Conservation (phyloP, 2,113 vertebrate species). For the Rana temporaria region DNA sequence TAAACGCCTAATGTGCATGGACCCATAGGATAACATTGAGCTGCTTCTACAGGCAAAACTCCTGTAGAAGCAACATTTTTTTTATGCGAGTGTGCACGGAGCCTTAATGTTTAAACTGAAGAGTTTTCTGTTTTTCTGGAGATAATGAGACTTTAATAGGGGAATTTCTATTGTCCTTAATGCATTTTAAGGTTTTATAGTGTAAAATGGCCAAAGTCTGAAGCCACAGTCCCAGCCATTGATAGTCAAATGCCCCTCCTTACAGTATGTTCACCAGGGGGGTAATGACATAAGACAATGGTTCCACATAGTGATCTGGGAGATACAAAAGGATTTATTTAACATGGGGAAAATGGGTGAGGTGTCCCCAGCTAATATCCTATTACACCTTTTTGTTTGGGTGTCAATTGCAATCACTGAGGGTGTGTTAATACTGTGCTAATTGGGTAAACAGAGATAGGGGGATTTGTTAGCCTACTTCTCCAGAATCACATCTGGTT, state of each 20-base stretch:
- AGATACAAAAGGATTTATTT: constrained; percentile 55
- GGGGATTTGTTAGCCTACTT: constrained; percentile 35
- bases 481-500: constrained; percentile 43
- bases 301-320: constrained; percentile 29
- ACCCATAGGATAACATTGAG: too few species aligned
- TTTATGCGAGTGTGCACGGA: too few species aligned
- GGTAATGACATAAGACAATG: constrained; percentile 55
- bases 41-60: too few species aligned
- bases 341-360: constrained; percentile 49
- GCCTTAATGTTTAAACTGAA: background rate
- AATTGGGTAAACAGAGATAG: constrained; percentile 55
- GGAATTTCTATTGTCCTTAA: constrained; percentile 34
- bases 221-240: constrained; percentile 28
- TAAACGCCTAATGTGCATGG: too few species aligned
- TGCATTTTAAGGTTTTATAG: constrained; percentile 23
- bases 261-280: constrained; percentile 45
- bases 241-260: constrained; percentile 47
- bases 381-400: constrained; percentile 57
- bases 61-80: too few species aligned
- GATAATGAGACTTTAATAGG: background rate
- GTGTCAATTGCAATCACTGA: constrained; percentile 44
- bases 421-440: constrained; percentile 55
- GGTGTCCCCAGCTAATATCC: constrained; percentile 52
- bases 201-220: constrained; percentile 5
- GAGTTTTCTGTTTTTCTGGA: background rate